These are phyloP conservation scores for Sarcophaga bullata DNA, from an alignment of 1,140 invertebrate genomes.

Conservation along the genomic window DNA sequence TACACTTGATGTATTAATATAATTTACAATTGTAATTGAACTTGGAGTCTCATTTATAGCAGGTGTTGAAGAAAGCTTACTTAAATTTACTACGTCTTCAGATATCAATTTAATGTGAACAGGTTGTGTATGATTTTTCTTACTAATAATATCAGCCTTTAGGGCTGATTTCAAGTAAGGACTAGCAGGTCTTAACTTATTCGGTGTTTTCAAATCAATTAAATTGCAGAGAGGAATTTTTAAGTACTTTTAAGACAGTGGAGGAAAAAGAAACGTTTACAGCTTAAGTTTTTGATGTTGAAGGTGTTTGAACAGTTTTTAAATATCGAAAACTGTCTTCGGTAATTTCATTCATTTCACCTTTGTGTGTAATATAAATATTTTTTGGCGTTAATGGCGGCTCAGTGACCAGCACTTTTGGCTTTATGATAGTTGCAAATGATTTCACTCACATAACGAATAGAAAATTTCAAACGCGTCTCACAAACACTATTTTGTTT, in stretches of 20 bases:
- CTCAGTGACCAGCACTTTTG: slow-evolving; percentile 39
- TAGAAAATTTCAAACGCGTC: too few species aligned
- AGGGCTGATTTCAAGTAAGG: slow-evolving; percentile 16
- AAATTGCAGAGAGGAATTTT: slow-evolving; percentile 56
- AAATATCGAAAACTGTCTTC: slow-evolving; percentile 50
- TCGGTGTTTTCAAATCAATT: slow-evolving; percentile 60
- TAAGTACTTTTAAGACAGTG: slow-evolving; percentile 51
- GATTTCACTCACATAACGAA: too few species aligned
- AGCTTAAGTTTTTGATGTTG: slow-evolving; percentile 48
- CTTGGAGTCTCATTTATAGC: slow-evolving; percentile 5
- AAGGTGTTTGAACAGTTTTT: slow-evolving; percentile 52
- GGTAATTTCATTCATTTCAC: slow-evolving; percentile 51
- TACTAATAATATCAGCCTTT: slow-evolving; percentile 13
- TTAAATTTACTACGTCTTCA: neutral
- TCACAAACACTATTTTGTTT: too few species aligned
- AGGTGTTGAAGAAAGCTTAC: neutral
- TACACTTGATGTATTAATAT: slow-evolving; percentile 47
- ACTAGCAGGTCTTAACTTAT: slow-evolving; percentile 39
- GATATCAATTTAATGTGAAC: neutral
- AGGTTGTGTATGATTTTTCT: slow-evolving; percentile 24
- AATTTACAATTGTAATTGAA: slow-evolving; percentile 45
- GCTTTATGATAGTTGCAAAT: slow-evolving; percentile 53
- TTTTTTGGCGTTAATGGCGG: slow-evolving; percentile 53
- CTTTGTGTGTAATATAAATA: slow-evolving; percentile 58
- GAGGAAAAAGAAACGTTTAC: slow-evolving; percentile 46